phyloP scores from a whole-genome alignment of 2,888 invertebrate species.

The Mesopsocus fuscifrons region DNA sequence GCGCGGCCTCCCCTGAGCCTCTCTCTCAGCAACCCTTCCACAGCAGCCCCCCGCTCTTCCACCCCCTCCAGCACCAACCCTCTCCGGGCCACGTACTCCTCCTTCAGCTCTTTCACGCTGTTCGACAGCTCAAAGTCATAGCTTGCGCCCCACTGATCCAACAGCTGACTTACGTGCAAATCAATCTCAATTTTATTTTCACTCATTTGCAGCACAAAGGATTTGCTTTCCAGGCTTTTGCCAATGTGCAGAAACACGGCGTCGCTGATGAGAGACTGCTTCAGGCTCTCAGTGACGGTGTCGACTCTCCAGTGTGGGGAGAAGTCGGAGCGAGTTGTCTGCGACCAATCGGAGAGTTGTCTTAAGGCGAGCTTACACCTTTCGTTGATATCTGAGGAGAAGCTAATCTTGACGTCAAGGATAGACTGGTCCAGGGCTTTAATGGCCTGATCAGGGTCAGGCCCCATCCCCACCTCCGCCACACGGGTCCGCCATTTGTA shows the following conservation, averaged over 20 bases:
- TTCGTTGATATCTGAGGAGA: background rate
- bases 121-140: conserved; percentile 8
- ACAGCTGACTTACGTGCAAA: background rate
- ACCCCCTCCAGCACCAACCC: background rate
- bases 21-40: background rate
- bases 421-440: background rate
- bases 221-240: background rate
- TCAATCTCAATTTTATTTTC: conserved; percentile 8
- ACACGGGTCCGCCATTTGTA: background rate
- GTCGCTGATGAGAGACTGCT: background rate
- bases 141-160: background rate
- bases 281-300: background rate
- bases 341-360: conserved; percentile 1
- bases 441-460: background rate
- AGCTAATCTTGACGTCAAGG: conserved; percentile 1
- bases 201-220: conserved; percentile 7
- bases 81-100: background rate
- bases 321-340: background rate
- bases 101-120: conserved; percentile 3
- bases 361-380: background rate
- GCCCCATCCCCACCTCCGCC: background rate
- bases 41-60: background rate
- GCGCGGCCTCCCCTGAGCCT: background rate
- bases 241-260: background rate
- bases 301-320: background rate